A percentile compares a stretch with the other conserved stretches of the same genome.
Evolutionary conservation across 2,797 vertebrate genomes (phyloP).

Genomic region (Artibeus jamaicensis): DNA sequence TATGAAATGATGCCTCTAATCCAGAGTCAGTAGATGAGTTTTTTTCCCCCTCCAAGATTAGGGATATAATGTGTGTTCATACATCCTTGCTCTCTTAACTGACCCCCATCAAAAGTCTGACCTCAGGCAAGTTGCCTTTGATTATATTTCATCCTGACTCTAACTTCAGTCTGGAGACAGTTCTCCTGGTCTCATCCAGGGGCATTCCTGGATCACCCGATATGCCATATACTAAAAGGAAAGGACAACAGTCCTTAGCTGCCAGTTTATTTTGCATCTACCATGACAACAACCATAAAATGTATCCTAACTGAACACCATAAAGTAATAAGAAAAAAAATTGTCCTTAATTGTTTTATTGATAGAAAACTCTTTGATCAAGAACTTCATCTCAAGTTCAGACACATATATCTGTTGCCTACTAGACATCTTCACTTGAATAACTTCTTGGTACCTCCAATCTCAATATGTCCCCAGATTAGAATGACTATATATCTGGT

Average conservation of each 20-base stretch:
- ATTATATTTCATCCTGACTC: slow-evolving; percentile 25
- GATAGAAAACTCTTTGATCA: slow-evolving; percentile 25
- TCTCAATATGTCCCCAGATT: neutral
- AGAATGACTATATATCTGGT: neutral
- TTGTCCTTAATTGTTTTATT: neutral
- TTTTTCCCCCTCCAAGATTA: neutral
- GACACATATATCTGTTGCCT: neutral
- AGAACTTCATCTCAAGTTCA: neutral
- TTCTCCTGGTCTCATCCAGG: neutral
- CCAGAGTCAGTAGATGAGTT: neutral
- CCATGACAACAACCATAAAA: neutral
- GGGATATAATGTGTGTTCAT: neutral
- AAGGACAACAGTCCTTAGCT: neutral
- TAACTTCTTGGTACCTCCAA: neutral
- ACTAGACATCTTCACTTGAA: neutral
- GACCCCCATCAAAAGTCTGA: neutral
- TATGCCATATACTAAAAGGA: neutral
- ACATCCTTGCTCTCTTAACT: neutral
- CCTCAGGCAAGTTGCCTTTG: neutral
- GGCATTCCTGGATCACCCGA: neutral
- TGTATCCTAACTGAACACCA: slow-evolving; percentile 4
- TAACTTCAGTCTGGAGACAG: neutral
- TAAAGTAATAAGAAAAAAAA: slow-evolving; percentile 19
- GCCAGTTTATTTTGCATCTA: slow-evolving; percentile 20
- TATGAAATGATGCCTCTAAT: slow-evolving; percentile 51